Conservation (phyloP, 2,888 invertebrate species). For the Auanema sp. region DNA sequence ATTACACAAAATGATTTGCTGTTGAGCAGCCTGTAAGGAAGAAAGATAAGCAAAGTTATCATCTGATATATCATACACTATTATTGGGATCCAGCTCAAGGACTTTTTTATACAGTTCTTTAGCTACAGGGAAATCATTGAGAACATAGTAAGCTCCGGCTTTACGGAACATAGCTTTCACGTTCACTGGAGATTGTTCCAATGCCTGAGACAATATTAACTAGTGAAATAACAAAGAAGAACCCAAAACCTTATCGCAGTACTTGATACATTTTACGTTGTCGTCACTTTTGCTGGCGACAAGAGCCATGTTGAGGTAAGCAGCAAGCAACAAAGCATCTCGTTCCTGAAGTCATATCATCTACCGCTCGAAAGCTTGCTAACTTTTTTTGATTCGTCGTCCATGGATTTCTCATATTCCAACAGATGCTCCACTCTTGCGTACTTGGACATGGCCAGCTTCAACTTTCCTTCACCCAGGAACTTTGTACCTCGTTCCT, state of each 20-base stretch:
- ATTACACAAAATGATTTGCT: slow-evolving; percentile 72
- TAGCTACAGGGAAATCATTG: slow-evolving; percentile 79
- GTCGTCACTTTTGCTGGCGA: slow-evolving; percentile 64
- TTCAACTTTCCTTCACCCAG: slow-evolving; percentile 76
- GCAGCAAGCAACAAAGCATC: slow-evolving; percentile 48
- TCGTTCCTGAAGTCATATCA: slow-evolving; percentile 27
- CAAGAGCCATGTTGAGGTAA: slow-evolving; percentile 52
- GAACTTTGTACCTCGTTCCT: slow-evolving; percentile 87
- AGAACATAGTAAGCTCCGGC: slow-evolving; percentile 46
- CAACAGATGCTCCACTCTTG: slow-evolving; percentile 75
- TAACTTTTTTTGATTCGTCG: slow-evolving; percentile 39
- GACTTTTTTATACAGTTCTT: slow-evolving; percentile 78
- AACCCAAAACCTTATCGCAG: slow-evolving; percentile 74
- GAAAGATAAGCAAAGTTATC: not conserved
- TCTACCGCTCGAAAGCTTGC: not conserved
- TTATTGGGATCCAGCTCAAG: slow-evolving; percentile 81
- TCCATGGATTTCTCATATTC: slow-evolving; percentile 65
- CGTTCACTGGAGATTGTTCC: slow-evolving; percentile 76
- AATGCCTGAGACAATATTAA: slow-evolving; percentile 65
- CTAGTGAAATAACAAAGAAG: not conserved
- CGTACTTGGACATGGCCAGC: slow-evolving; percentile 84
- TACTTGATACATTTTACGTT: slow-evolving; percentile 69
- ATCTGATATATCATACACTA: slow-evolving; percentile 71
- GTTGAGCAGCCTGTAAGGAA: slow-evolving; percentile 47
- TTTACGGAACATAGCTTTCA: slow-evolving; percentile 83